Evolutionary conservation across 2,797 vertebrate genomes (phyloP), one percentile per base, ranked within the genome.

Genomic region (Sitta carolinensis): DNA sequence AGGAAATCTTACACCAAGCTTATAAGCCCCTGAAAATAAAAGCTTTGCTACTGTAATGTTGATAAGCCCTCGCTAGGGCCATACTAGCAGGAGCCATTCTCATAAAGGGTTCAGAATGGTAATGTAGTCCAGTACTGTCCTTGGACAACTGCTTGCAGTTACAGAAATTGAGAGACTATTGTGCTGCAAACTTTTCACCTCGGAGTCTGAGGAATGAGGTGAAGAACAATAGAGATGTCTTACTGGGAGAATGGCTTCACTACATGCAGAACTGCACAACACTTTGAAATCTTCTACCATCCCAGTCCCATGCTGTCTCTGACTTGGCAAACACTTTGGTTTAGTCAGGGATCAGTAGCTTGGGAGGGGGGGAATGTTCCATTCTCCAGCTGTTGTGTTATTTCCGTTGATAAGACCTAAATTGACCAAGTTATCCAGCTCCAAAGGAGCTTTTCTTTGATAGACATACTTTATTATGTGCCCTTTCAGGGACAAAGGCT

Each of bases 341-440:
- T 97, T 97, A 97, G 94, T 96, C 94, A 95, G 89, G 87, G 96
- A 97, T 98, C 97, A 97, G 97, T 95, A 96, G 94, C 91, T 63
- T 30, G 63, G 13, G 54, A 32, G 72, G 64, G 16, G 11, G 19
- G 86, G 30, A 3, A 34, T 92, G 95, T 93, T 96, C 92, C 93
- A 85, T 95, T 97, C 97, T 97, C 97, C 97, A 98, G 97, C 97
- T 98, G 97, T 95, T 97, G 96, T 98, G 97, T 97, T 97, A 97
- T 98, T 98, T 98, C 97, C 98, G 97, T 98, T 96, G 97, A 97
- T 98, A 98, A 98, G 97, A 98, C 97, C 94, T 98, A 98, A 98
- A 98, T 98, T 98, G 98, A 97, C 97, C 14, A 9, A 85, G 95
- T 97, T 98, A 98, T 98, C 95, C 74, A 40, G 94, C 97, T 97